Percentiles rank a stretch among this genome's conserved stretches.
phyloP scores from a whole-genome alignment of 2,113 vertebrate species.

The Probosciger aterrimus region DNA sequence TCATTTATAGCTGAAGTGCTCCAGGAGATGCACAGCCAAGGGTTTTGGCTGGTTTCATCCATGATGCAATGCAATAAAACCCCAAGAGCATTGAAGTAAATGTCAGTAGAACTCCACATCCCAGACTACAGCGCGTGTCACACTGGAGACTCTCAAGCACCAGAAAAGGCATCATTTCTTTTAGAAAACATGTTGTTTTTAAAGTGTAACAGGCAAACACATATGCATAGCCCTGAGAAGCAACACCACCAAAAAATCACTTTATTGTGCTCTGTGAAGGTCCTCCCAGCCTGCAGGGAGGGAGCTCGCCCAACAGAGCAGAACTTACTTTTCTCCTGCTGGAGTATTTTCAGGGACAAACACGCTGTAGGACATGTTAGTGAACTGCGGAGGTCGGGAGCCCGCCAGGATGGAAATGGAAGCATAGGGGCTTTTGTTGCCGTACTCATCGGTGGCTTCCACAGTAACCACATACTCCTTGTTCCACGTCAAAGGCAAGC shows the following conservation, averaged over 20 bases:
- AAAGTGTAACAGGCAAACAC: background rate
- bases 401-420: conserved; percentile 80
- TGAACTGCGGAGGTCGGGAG: conserved; percentile 85
- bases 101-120: background rate
- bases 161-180: background rate
- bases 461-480: conserved; percentile 83
- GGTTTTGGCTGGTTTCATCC: background rate
- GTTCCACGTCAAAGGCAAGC: conserved; percentile 76
- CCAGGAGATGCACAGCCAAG: background rate
- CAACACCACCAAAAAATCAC: background rate
- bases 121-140: background rate
- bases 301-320: background rate
- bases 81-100: background rate
- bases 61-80: rapidly evolving
- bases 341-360: conserved; percentile 79
- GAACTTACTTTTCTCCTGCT: conserved; percentile 80
- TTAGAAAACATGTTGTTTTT: background rate
- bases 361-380: conserved; percentile 81
- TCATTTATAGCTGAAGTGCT: background rate
- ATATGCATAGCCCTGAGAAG: background rate
- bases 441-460: conserved; percentile 72
- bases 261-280: background rate
- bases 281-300: background rate
- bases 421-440: conserved; percentile 73
- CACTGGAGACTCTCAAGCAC: background rate